A percentile compares a stretch with the other conserved stretches of the same genome.
Conservation (phyloP, 1,140 invertebrate species). For the Acyrthosiphon pisum region DNA sequence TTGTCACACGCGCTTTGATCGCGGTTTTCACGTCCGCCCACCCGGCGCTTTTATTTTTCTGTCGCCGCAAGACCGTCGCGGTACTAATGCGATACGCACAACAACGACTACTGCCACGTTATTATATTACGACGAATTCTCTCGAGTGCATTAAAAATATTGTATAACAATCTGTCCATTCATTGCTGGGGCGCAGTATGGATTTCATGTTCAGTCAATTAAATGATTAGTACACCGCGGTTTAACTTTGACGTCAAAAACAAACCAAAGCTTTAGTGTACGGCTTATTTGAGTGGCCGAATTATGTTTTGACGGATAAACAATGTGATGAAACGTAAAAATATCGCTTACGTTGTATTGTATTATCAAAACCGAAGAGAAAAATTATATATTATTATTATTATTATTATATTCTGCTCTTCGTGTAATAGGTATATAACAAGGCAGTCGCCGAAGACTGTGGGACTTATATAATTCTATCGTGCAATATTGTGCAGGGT, state of each 20-base stretch:
- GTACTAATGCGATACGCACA: background rate
- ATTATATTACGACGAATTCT: background rate
- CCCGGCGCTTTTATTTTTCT: background rate
- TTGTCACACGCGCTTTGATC: background rate
- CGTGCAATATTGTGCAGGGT: too few relatives aligned
- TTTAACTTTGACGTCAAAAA: constrained; percentile 43
- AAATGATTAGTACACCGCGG: constrained; percentile 26
- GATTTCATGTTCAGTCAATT: constrained; percentile 39
- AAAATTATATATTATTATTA: too few relatives aligned
- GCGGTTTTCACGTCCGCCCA: background rate
- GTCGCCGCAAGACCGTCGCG: background rate
- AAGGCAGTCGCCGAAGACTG: too few relatives aligned
- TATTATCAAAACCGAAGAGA: background rate
- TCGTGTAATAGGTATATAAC: too few relatives aligned
- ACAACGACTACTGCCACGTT: background rate
- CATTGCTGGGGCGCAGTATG: background rate
- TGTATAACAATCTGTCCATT: background rate
- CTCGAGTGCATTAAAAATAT: constrained; percentile 24
- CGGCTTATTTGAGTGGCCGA: background rate
- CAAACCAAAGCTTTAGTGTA: constrained; percentile 24
- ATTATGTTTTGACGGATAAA: constrained; percentile 38
- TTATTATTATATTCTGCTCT: too few relatives aligned
- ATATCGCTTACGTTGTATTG: background rate
- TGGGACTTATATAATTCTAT: too few relatives aligned
- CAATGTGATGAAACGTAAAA: constrained; percentile 30